Evolutionary conservation across 2,888 invertebrate species (phyloP).

Genomic region (Belgica antarctica): DNA sequence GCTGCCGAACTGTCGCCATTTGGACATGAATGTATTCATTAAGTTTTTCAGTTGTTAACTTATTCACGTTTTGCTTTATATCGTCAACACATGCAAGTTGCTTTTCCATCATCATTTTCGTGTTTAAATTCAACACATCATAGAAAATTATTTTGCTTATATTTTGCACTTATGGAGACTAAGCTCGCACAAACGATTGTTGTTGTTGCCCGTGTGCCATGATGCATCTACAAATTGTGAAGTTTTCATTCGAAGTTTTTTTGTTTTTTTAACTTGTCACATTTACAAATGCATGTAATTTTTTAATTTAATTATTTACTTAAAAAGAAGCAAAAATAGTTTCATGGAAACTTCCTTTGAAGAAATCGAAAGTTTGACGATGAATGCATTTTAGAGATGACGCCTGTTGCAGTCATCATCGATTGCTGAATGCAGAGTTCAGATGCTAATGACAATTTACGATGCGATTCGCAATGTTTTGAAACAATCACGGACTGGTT

Average conservation of each 20-base stretch:
- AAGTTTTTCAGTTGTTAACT: constrained; percentile 25
- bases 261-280: constrained; percentile 40
- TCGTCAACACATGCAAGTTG: constrained; percentile 38
- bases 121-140: constrained; percentile 25
- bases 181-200: background rate
- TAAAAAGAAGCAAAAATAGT: constrained; percentile 18
- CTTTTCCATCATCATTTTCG: constrained; percentile 32
- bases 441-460: no score
- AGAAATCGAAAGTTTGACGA: no score
- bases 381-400: no score
- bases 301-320: constrained; percentile 38
- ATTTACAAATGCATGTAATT: constrained; percentile 34
- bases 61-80: constrained; percentile 36
- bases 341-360: no score
- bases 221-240: constrained; percentile 27
- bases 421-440: no score
- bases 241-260: background rate
- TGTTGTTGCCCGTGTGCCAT: constrained; percentile 5
- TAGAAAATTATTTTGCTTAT: constrained; percentile 11
- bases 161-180: background rate
- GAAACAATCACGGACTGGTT: no score
- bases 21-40: constrained; percentile 14
- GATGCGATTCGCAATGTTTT: no score
- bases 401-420: no score
- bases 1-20: constrained; percentile 36